phyloP scores from a whole-genome alignment of 2,797 vertebrate species.

The Tenualosa thibaudeaui region DNA sequence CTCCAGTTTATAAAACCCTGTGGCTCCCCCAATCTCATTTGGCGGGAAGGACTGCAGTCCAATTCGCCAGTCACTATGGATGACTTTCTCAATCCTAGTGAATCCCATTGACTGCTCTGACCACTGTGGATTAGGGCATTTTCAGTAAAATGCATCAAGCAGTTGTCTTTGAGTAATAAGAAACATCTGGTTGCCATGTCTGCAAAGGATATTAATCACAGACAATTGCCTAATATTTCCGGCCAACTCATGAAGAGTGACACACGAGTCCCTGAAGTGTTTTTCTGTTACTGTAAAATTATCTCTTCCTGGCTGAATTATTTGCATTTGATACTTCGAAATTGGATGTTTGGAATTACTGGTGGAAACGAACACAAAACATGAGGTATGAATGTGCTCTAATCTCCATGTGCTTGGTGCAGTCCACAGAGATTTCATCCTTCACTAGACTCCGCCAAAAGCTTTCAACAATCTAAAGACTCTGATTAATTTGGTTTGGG shows the following conservation, averaged over 20 bases:
- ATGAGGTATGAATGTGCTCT: background rate
- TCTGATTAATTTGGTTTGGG: constrained; percentile 19
- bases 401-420: background rate
- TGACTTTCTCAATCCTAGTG: constrained; percentile 20
- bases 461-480: constrained; percentile 8
- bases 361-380: background rate
- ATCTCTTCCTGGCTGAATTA: constrained; percentile 29
- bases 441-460: constrained; percentile 10
- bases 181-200: constrained; percentile 50
- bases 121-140: constrained; percentile 35
- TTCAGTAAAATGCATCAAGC: constrained; percentile 40
- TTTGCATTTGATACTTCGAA: constrained; percentile 39
- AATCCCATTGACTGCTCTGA: constrained; percentile 46
- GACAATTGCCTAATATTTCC: constrained; percentile 55
- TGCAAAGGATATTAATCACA: constrained; percentile 42
- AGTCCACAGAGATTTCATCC: constrained; percentile 15
- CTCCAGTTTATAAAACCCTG: background rate
- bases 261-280: constrained; percentile 36
- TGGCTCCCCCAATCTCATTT: background rate
- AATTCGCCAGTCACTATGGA: background rate
- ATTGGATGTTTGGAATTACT: constrained; percentile 26
- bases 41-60: too few species aligned
- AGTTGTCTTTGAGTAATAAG: constrained; percentile 44
- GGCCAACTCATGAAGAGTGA: constrained; percentile 37
- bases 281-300: constrained; percentile 33